Evolutionary conservation across 1,140 invertebrate species (phyloP), one percentile per base, ranked within the genome.

Genomic region (Linepithema humile): DNA sequence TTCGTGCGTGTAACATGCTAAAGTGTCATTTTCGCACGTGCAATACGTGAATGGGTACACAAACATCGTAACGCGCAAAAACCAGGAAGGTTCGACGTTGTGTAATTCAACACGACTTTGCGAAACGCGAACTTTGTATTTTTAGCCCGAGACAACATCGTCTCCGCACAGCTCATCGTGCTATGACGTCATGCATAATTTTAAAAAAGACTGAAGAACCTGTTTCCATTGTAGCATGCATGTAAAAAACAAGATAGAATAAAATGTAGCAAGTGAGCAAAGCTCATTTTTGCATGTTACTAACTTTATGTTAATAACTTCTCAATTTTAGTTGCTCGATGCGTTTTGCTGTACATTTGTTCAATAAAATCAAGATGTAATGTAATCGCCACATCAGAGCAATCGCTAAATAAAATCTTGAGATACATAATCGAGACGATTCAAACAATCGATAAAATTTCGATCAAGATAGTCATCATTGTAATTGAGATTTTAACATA

Each of bases 91-190:
- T 69, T 32, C 23, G 15, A 38, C 7, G 23, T 67, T 78, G 15
- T 15, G 23, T 40, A 53, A 78, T 40, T 43, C 9, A 45, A 50
- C 23, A 29, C 32, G n/a, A 67, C 38, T 77, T 32, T 29, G 6
- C 7, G 35, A 78, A 78, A 53, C 32, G 5, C 20, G 5, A 67
- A 78, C 57, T 32, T 53, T 12, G 10, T 77, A 64, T 53, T 67
- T 78, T 78, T 69, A 40, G 35, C 53, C 17, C 9, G 32, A 6
- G 3, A 78, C 48, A 40, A 55, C 38, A 20, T 40, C 29, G 26
- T 60, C 29, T 50, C 15, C n/a, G 17, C 32, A 78, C 32, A 50
- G 23, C 45, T 53, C 62, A 32, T n/a, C 29, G 7, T 29, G 17
- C 12, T 12, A 0, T 40, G 32, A 78, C 20, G 35, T 69, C 32